phyloP scores from a whole-genome alignment of 2,797 vertebrate genomes.

The Toxotes lorentzi region DNA sequence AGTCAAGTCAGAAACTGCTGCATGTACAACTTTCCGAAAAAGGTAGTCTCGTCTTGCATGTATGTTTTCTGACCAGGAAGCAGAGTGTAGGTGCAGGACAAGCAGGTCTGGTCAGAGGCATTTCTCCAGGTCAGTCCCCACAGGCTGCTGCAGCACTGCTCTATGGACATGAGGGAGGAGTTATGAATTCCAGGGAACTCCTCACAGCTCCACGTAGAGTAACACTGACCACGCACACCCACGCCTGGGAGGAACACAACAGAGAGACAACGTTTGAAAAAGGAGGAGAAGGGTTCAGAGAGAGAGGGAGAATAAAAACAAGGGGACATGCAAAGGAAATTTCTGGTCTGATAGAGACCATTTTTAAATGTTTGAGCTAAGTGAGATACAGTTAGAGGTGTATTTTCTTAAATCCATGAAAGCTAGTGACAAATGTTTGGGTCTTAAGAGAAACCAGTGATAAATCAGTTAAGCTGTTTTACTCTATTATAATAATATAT shows the following conservation, averaged over 20 bases:
- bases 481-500: neutral
- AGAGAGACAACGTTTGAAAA: neutral
- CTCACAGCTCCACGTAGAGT: slow-evolving; percentile 87
- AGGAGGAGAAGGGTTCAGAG: neutral
- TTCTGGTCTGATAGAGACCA: too few species aligned
- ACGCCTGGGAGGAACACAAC: slow-evolving; percentile 51
- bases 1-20: neutral
- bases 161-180: slow-evolving; percentile 83
- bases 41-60: neutral
- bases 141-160: slow-evolving; percentile 87
- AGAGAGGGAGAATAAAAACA: neutral
- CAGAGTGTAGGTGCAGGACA: slow-evolving; percentile 86
- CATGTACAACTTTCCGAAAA: neutral
- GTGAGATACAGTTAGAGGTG: too few species aligned
- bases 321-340: neutral
- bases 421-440: too few species aligned
- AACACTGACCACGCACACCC: slow-evolving; percentile 85
- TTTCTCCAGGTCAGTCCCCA: slow-evolving; percentile 93
- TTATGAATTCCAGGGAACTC: slow-evolving; percentile 79
- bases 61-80: slow-evolving; percentile 78
- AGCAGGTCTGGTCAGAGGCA: slow-evolving; percentile 82
- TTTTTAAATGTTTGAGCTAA: too few species aligned
- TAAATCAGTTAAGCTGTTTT: neutral
- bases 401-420: too few species aligned
- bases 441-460: too few species aligned